These are phyloP conservation scores for Phalacrocorax carbo DNA, from an alignment of 2,113 vertebrate species.

Conservation along the genomic window DNA sequence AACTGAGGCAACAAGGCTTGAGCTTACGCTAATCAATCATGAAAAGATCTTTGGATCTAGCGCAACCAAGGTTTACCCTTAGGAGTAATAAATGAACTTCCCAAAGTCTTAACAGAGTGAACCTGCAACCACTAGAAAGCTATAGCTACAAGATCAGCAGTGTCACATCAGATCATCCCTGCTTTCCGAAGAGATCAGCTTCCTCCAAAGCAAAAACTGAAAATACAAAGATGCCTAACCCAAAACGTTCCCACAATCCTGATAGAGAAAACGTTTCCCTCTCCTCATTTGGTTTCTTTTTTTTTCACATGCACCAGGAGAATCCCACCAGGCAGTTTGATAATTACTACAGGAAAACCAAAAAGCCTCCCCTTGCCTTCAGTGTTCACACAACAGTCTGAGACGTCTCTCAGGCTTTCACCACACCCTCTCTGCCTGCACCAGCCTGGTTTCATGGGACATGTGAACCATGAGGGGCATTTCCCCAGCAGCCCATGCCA, in stretches of 20 bases:
- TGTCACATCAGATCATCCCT: background rate
- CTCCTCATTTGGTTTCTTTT: background rate
- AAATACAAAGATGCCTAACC: background rate
- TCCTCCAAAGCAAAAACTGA: background rate
- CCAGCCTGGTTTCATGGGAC: background rate
- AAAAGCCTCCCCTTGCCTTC: background rate
- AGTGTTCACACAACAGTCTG: rapidly evolving
- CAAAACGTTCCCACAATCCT: background rate
- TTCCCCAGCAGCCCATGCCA: rapidly evolving
- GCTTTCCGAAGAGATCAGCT: background rate
- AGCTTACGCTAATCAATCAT: background rate
- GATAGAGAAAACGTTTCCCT: background rate
- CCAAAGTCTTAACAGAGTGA: background rate
- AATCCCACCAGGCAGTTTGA: background rate
- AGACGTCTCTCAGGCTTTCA: background rate
- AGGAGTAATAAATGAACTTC: background rate
- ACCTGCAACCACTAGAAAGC: background rate
- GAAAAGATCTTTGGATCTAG: background rate
- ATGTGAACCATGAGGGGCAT: rapidly evolving
- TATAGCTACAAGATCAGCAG: background rate
- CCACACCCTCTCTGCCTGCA: background rate
- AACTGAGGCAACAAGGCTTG: background rate
- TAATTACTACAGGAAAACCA: background rate
- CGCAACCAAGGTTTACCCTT: background rate
- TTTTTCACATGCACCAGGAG: background rate